Base-by-base conservation (phyloP, 2,888 invertebrate species). In the Vannuccia rotundouncinata region DNA sequence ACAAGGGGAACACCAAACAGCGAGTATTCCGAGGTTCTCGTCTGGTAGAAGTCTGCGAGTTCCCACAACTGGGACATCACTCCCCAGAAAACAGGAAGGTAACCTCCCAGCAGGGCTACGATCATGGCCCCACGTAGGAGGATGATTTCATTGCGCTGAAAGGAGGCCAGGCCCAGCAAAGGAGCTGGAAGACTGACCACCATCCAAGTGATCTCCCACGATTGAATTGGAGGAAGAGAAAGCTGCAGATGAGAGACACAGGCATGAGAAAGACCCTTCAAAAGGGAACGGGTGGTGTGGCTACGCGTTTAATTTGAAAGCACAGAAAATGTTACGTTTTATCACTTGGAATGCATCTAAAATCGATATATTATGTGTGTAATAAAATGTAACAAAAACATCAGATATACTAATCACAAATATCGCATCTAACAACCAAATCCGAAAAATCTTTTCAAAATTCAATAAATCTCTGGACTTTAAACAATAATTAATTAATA, bases 1-100 rank as follows among this genome's bases (percentile, higher is more conserved):
- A 78, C 78, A 5, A 78, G 66, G 28, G 78, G 78, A 28, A 78
- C 59, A 25, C 78, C 78, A 78, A 78, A 78, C 27, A 78, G 13
- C 10, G 59, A 60, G 30, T 29, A 60, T n/a, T 78, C 29, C 1
- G 78, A 78, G 17, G 28, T 30, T 59, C 66, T 30, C 0, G 78
- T 78, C 66, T 78, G 66, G 25, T 66, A 66, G 66, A 13, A 66
- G 22, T 66, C 66, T 5, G 66, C 66, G 2, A 66, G 66, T 17
- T 66, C 66, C 66, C 66, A 66, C 17, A 66, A 22, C 66, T 66
- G 66, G 22, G 66, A 5, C 66, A 66, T 66, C 2, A 66, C 66
- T 5, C 66, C 66, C 66, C 66, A 66, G 66, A 66, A 27, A 2
- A 66, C 66, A 2, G 66, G 66, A 22, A 5, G 10, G 25, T 66